These are phyloP conservation scores for Lordiphosa stackelbergi DNA, from an alignment of 1,140 invertebrate species.

Conservation along the genomic window DNA sequence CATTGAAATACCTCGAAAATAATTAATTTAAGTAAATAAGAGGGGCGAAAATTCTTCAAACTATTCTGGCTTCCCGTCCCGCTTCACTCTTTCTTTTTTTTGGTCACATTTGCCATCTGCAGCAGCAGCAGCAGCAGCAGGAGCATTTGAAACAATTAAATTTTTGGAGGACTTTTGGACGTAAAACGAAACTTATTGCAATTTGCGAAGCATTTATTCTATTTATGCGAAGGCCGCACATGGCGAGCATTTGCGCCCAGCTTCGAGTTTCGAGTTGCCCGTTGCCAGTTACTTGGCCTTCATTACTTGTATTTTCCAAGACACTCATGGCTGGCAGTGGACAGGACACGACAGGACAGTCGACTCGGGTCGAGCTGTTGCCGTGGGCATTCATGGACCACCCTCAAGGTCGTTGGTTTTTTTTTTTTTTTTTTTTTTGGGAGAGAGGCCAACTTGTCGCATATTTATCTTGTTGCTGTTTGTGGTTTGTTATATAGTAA, in stretches of 20 bases:
- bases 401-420: neutral
- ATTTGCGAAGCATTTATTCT: conserved; percentile 4
- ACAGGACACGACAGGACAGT: neutral
- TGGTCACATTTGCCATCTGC: no score
- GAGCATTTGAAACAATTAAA: neutral
- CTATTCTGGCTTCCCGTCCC: conserved; percentile 1
- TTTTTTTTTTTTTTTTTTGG: no score
- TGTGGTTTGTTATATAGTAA: conserved; percentile 6
- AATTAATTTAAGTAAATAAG: conserved; percentile 51
- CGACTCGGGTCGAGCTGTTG: no score
- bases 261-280: neutral
- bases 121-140: neutral
- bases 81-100: neutral
- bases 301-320: conserved; percentile 2
- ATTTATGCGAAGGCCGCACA: conserved; percentile 10
- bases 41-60: conserved; percentile 11
- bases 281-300: conserved; percentile 7
- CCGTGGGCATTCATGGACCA: no score
- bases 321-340: conserved; percentile 10
- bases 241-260: conserved; percentile 1
- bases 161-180: neutral
- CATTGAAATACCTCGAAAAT: conserved; percentile 18
- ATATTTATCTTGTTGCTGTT: conserved; percentile 11
- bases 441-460: neutral
- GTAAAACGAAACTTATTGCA: no score